Base-by-base conservation (phyloP, 2,797 vertebrate species). In the Ataeniobius toweri region DNA sequence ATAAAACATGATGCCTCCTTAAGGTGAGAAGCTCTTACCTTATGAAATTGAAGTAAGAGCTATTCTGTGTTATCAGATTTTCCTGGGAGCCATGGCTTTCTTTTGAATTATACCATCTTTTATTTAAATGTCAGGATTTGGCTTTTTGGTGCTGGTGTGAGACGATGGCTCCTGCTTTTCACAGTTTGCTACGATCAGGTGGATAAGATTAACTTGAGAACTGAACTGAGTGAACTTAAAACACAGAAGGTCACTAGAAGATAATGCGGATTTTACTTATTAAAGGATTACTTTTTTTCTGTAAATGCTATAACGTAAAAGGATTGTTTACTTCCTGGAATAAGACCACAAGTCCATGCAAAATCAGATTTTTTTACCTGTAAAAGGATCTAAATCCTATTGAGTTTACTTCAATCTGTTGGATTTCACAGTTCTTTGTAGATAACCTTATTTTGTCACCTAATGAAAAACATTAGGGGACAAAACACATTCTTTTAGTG, bases 101-200 rank as follows among this genome's bases (percentile, higher is more conserved):
- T 84, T 91, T 86, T 88, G 87, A 91, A 93, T 93, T 92, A 87
- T 85, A 84, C 85, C 91, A 94, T 94, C 90, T 93, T 93, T 94
- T 94, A 94, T 95, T 95, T 93, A 95, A 95, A 95, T 94, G 93
- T 92, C 93, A 93, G 88, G 80, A 77, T 93, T 86, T 75, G 85
- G 77, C 82, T 89, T 70, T 89, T 79, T 82, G 85, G 46, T 76
- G 88, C 71, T 46, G 72, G 87, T 86, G 82, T 84, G 80, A 79
- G 88, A 89, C 89, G 91, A 91, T 87, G 91, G 91, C 82, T 91
- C 50, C 41, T 73, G 85, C 92, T 89, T 87, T 91, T 91, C 87
- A 89, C 77, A 92, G 91, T 83, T 86, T 83, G 86, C 80, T 68
- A 80, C 87, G 85, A 92, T 93, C 86, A 91, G 84, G 78, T 63